Conservation (phyloP, 2,113 vertebrate genomes). For the Triplophysa tibetana region DNA sequence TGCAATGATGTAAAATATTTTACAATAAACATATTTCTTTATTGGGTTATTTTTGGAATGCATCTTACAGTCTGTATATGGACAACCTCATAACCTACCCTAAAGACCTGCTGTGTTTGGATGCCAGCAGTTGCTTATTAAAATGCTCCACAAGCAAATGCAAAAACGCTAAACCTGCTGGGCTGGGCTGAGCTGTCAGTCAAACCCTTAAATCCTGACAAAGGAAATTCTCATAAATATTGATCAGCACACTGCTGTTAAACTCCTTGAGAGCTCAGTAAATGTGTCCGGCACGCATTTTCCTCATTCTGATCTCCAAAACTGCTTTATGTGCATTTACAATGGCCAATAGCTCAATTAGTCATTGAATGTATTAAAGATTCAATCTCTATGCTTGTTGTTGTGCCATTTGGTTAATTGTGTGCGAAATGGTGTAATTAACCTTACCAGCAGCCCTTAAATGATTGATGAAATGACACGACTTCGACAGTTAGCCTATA, state of each 20-base stretch:
- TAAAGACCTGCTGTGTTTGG: constrained; percentile 15
- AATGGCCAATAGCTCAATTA: not conserved
- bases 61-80: no score
- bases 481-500: not conserved
- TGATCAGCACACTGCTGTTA: not conserved
- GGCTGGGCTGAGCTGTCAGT: constrained; percentile 31
- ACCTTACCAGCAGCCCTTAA: constrained; percentile 23
- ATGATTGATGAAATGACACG: constrained; percentile 23
- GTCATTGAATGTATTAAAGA: not conserved
- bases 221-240: constrained; percentile 25
- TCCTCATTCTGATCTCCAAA: not conserved
- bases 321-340: not conserved
- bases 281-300: not conserved
- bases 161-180: constrained; percentile 13
- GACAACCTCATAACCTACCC: constrained; percentile 14
- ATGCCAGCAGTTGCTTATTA: constrained; percentile 22
- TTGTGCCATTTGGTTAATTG: constrained; percentile 2
- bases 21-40: no score
- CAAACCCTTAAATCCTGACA: constrained; percentile 25
- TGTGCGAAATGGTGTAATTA: constrained; percentile 1
- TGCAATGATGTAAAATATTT: no score
- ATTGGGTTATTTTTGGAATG: not conserved
- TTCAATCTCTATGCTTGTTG: not conserved
- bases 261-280: constrained; percentile 1
- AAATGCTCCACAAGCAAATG: constrained; percentile 15